phyloP scores from a whole-genome alignment of 2,113 vertebrate genomes.

The Pampusana beccarii region DNA sequence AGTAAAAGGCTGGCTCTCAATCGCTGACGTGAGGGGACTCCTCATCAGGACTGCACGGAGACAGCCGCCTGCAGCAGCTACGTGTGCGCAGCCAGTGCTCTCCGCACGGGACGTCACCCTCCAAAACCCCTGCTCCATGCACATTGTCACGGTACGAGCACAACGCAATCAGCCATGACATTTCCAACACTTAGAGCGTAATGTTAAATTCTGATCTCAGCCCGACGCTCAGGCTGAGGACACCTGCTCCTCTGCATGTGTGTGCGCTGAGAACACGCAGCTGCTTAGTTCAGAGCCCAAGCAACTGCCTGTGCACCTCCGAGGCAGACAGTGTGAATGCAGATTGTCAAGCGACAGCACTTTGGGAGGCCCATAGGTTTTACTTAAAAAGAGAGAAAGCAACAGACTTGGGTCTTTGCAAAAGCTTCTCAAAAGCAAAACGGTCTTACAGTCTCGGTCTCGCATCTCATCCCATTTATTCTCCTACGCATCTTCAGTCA shows the following conservation, averaged over 20 bases:
- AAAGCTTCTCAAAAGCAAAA: not conserved
- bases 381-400: not conserved
- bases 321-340: not conserved
- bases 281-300: not conserved
- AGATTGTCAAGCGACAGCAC: not conserved
- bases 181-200: not conserved
- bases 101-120: rapidly evolving
- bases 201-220: rapidly evolving
- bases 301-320: not conserved
- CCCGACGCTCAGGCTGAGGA: not conserved
- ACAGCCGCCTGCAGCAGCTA: not conserved
- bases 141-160: rapidly evolving
- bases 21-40: not conserved
- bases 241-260: not conserved
- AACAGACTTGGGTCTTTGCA: not conserved
- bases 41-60: not conserved
- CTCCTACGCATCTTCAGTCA: not conserved
- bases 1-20: not conserved
- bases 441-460: not conserved
- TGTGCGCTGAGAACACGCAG: rapidly evolving
- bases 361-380: not conserved
- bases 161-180: not conserved
- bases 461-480: not conserved
- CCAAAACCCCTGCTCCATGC: rapidly evolving
- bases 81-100: rapidly evolving